Evolutionary conservation across 92 coral and sea anemone genomes (phyloP).

Genomic region (Scolanthus callimorphus): DNA sequence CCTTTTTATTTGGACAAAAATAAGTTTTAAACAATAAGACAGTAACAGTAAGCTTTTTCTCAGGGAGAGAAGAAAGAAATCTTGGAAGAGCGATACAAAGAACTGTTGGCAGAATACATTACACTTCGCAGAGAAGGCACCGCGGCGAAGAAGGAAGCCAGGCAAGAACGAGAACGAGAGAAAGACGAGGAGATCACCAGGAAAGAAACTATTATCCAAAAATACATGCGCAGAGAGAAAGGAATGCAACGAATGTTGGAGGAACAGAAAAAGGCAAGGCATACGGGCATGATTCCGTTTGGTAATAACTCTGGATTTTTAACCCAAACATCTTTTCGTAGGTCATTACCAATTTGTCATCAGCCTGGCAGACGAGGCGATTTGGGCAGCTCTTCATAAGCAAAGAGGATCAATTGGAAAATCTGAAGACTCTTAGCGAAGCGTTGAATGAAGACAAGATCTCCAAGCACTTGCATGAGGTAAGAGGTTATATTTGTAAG

Average conservation of each 20-base stretch:
- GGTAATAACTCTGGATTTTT: too few relatives aligned
- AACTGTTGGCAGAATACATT: slow-evolving; percentile 41
- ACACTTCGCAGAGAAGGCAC: slow-evolving; percentile 47
- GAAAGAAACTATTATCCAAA: slow-evolving; percentile 63
- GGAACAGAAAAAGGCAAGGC: slow-evolving; percentile 56
- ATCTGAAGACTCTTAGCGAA: slow-evolving; percentile 71
- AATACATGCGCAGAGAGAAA: slow-evolving; percentile 47
- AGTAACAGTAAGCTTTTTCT: not conserved
- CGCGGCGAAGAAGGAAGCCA: slow-evolving; percentile 30
- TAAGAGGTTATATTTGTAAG: too few relatives aligned
- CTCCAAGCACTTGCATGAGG: slow-evolving; percentile 61
- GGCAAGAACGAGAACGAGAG: slow-evolving; percentile 27
- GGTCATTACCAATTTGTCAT: slow-evolving; percentile 56
- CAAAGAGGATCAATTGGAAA: slow-evolving; percentile 69
- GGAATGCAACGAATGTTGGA: slow-evolving; percentile 56
- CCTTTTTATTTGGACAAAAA: too few relatives aligned
- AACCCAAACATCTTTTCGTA: not conserved
- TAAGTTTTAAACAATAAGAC: too few relatives aligned
- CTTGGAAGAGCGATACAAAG: slow-evolving; percentile 63
- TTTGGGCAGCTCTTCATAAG: slow-evolving; percentile 76
- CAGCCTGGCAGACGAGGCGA: slow-evolving; percentile 75
- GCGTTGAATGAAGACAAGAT: slow-evolving; percentile 67
- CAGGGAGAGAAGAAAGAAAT: slow-evolving; percentile 60
- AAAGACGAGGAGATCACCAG: slow-evolving; percentile 63
- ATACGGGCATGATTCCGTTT: too few relatives aligned